Evolutionary conservation across 2,797 vertebrate genomes (phyloP).

Genomic region (Champsocephalus esox): DNA sequence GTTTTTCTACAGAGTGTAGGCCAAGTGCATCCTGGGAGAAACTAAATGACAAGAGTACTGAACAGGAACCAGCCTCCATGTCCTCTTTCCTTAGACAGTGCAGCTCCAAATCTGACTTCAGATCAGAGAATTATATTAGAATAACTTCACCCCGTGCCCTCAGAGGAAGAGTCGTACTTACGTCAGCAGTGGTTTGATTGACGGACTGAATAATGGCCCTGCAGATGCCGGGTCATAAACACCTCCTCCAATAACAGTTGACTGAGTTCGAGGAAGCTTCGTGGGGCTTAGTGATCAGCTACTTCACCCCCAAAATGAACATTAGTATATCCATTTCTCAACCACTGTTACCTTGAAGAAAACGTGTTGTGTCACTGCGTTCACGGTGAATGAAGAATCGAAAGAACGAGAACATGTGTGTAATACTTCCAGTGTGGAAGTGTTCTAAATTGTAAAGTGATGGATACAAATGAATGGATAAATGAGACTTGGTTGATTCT

Average conservation of each 20-base stretch:
- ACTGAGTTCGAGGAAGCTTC: not conserved
- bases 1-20: slow-evolving; percentile 15
- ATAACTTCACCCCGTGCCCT: slow-evolving; percentile 10
- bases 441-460: no score
- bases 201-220: slow-evolving; percentile 20
- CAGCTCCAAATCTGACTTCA: slow-evolving; percentile 11
- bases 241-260: slow-evolving; percentile 25
- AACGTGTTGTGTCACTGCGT: no score
- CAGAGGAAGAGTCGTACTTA: not conserved
- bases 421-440: no score
- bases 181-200: slow-evolving; percentile 38
- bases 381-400: no score
- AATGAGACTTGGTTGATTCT: no score
- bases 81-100: not conserved
- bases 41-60: not conserved
- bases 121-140: slow-evolving; percentile 6
- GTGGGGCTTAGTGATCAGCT: not conserved
- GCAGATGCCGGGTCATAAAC: slow-evolving; percentile 41
- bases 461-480: no score
- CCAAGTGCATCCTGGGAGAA: not conserved
- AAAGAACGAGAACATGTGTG: no score
- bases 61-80: slow-evolving; percentile 1
- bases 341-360: no score
- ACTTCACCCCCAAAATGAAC: no score
- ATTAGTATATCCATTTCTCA: no score